These are phyloP conservation scores for Eudyptes chrysolophus DNA, from an alignment of 2,113 vertebrate species.

Conservation along the genomic window DNA sequence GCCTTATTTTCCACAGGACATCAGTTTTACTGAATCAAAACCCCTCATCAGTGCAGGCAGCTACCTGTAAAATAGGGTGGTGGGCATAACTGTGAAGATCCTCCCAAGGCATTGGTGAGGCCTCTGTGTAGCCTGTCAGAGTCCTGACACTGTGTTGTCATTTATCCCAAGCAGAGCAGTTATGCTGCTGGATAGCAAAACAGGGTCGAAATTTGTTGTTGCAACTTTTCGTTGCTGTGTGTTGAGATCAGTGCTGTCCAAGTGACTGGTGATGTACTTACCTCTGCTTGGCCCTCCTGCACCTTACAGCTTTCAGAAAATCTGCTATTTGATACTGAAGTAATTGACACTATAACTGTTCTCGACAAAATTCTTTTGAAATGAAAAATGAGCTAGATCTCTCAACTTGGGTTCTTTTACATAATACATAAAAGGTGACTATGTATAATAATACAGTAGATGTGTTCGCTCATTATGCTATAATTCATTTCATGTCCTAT, in stretches of 20 bases:
- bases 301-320: background rate
- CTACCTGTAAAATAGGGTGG: background rate
- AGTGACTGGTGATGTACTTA: background rate
- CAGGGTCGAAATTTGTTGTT: background rate
- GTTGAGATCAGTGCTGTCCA: background rate
- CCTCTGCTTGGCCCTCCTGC: background rate
- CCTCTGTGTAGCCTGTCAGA: background rate
- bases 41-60: background rate
- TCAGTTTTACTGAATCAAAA: background rate
- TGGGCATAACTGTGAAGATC: background rate
- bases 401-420: constrained; percentile 7
- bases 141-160: background rate
- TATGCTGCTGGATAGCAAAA: background rate
- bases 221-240: background rate
- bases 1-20: background rate
- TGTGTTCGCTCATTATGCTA: background rate
- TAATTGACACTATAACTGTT: background rate
- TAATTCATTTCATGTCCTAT: constrained; percentile 13
- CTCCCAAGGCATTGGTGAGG: background rate
- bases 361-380: background rate
- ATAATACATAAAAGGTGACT: background rate
- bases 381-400: background rate
- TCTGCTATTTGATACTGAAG: background rate
- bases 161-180: background rate
- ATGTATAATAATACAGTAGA: background rate